Base-by-base conservation (phyloP, 2,113 vertebrate species). In the Tachuris rubrigastra region DNA sequence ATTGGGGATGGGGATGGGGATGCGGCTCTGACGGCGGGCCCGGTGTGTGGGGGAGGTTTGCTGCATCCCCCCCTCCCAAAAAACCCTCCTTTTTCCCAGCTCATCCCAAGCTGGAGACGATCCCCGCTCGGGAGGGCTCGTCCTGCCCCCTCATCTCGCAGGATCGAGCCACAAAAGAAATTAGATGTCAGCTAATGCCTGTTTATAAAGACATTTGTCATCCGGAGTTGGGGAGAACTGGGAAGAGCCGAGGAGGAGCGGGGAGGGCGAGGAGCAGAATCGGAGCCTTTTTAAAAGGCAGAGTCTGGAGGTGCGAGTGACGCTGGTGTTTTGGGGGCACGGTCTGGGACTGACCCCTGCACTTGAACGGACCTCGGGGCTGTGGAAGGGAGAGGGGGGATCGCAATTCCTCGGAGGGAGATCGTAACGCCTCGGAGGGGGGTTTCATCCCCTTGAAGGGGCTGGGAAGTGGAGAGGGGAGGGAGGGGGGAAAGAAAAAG, bases 191-290 rank as follows among this genome's bases (percentile, higher is more conserved):
- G 91, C 78, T 90, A 35, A 67, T 76, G 91, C 72, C 65, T 28
- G 67, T 27, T 96, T 96, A 94, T 96, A 76, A 90, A 96, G 96
- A 95, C 94, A 31, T 96, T 96, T 93, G 95, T 91, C 95, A 93
- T 3, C 84, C 62, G 59, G 73, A 31, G n/a, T 20, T 65, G 75
- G 63, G 78, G 63, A 87, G n/a, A 77, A 67, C 46, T 12, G 71
- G 37, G 71, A 52, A 69, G 82, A 24, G 79, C 12, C 23, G 33
- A 9, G 73, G 59, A 21, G 72, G 55, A 42, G 77, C 12, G 12
- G 69, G 71, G 28, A 14, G 35, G 76, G 62, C 11, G 44, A 22
- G 47, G 15, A 18, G 6, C 33, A 24, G 24, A 11, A 8, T 2
- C 7, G 30, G 52, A n/a, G 52, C 5, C n/a, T 5, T 6, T 13